These are phyloP conservation scores for Tanypteryx hageni DNA, from an alignment of 2,888 invertebrate species.

Conservation along the genomic window DNA sequence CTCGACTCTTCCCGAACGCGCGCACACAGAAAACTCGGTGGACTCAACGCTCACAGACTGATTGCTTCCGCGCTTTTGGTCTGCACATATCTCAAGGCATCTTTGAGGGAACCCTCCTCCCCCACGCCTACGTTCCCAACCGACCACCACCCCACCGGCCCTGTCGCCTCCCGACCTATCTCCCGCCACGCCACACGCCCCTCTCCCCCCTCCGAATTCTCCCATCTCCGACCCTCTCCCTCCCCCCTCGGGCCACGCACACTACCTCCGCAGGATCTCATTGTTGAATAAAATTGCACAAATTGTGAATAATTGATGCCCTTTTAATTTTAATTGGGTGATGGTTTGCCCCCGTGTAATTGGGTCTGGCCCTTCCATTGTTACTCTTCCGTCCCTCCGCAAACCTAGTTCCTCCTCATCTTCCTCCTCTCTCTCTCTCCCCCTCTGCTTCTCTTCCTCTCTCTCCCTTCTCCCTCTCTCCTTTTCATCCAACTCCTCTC, in stretches of 20 bases:
- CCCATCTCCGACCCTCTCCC: neutral
- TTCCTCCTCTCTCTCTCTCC: neutral
- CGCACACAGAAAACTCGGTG: neutral
- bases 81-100: slow-evolving; percentile 12
- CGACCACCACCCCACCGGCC: neutral
- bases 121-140: neutral
- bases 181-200: neutral
- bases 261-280: slow-evolving; percentile 7
- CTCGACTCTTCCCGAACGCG: slow-evolving; percentile 6
- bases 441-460: neutral
- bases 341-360: slow-evolving; percentile 67
- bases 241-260: too few species aligned
- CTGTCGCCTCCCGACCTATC: neutral
- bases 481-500: too few species aligned
- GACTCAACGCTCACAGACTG: neutral
- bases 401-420: neutral
- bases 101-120: neutral
- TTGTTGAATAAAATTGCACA: slow-evolving; percentile 69
- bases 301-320: slow-evolving; percentile 69
- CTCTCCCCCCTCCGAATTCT: neutral
- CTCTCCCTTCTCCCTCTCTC: neutral
- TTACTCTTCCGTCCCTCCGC: neutral
- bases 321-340: slow-evolving; percentile 70
- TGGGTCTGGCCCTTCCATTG: slow-evolving; percentile 1
- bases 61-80: neutral